These are phyloP conservation scores for Parotia lawesii DNA, from an alignment of 2,113 vertebrate genomes.

Conservation along the genomic window DNA sequence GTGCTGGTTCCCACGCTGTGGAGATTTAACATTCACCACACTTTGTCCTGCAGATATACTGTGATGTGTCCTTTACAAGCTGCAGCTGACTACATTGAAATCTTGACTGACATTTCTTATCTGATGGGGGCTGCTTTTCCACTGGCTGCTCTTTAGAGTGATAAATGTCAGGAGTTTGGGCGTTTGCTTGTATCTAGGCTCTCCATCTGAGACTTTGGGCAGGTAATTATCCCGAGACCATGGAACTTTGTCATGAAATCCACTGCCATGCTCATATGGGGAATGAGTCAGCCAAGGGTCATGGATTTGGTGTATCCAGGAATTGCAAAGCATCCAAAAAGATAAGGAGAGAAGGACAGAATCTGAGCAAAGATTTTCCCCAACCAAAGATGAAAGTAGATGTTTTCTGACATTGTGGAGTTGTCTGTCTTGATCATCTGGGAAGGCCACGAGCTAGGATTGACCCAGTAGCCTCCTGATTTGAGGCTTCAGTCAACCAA, in stretches of 20 bases:
- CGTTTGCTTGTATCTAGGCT: conserved; percentile 53
- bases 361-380: background rate
- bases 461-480: conserved; percentile 23
- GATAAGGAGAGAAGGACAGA: background rate
- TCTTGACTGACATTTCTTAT: conserved; percentile 71
- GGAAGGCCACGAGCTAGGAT: background rate
- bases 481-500: conserved; percentile 37
- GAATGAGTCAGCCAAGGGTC: conserved; percentile 10
- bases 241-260: conserved; percentile 50
- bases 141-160: conserved; percentile 53
- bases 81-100: conserved; percentile 23
- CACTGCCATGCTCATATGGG: background rate
- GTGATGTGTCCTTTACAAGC: conserved; percentile 65
- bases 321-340: background rate
- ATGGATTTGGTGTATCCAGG: background rate
- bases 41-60: conserved; percentile 39
- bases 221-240: conserved; percentile 64
- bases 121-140: conserved; percentile 50
- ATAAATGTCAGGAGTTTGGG: conserved; percentile 69
- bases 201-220: conserved; percentile 55
- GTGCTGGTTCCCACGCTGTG: conserved; percentile 38
- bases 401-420: background rate
- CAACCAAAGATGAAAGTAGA: conserved; percentile 7
- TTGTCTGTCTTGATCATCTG: background rate
- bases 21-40: conserved; percentile 37